Evolutionary conservation across 2,113 vertebrate genomes (phyloP).

Genomic region (Pangasianodon hypophthalmus): DNA sequence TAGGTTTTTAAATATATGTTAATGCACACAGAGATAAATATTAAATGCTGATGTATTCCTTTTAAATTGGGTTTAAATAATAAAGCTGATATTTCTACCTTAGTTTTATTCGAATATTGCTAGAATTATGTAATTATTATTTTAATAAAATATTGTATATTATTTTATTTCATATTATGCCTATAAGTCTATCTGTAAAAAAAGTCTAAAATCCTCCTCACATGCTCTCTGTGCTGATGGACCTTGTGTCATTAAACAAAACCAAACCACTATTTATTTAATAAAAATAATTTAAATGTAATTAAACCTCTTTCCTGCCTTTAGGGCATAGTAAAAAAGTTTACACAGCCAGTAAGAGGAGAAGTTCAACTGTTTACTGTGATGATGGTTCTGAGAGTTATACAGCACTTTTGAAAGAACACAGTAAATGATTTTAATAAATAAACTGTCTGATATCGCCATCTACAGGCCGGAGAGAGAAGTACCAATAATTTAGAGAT

Average conservation of each 20-base stretch:
- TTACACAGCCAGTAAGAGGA: not conserved
- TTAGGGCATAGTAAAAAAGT: not conserved
- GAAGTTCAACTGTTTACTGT: not conserved
- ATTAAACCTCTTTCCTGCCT: not conserved
- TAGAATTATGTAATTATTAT: not conserved
- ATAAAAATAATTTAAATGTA: not conserved
- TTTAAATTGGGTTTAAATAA: too few relatives aligned
- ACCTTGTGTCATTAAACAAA: not conserved
- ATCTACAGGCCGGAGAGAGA: conserved; percentile 54
- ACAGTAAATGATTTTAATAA: not conserved
- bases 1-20: not conserved
- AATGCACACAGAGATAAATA: not conserved
- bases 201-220: not conserved
- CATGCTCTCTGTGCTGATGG: not conserved
- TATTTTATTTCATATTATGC: too few relatives aligned
- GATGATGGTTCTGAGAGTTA: not conserved
- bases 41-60: too few relatives aligned
- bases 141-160: not conserved
- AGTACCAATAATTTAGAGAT: conserved; percentile 18
- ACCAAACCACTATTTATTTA: not conserved
- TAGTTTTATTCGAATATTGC: not conserved
- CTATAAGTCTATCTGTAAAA: too few relatives aligned
- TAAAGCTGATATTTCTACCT: not conserved
- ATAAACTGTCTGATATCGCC: conserved; percentile 33
- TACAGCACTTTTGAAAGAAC: not conserved